phyloP scores from a whole-genome alignment of 2,113 vertebrate species.

The Halcyon malimbica region DNA sequence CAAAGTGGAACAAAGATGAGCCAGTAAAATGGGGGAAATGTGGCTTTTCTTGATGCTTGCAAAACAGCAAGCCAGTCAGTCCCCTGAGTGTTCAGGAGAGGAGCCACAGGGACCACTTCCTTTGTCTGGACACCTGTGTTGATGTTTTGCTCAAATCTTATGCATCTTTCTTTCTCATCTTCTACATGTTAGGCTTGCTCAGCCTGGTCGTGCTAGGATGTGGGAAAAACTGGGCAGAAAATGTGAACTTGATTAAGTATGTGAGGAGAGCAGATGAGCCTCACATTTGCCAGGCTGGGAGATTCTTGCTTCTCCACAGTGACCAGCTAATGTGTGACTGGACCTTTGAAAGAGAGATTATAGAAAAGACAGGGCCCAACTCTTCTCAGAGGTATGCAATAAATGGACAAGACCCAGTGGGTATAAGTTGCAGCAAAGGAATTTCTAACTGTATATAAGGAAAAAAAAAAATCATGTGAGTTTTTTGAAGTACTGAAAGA shows the following conservation, averaged over 20 bases:
- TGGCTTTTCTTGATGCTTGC: background rate
- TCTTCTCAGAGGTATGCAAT: background rate
- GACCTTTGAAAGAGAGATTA: background rate
- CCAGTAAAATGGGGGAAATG: background rate
- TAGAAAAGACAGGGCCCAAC: background rate
- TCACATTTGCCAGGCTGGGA: accelerated
- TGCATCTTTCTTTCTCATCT: background rate
- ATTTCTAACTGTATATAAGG: background rate
- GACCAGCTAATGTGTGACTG: background rate
- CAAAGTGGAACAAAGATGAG: background rate
- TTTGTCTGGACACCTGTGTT: background rate
- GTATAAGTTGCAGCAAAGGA: background rate
- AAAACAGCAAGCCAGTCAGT: background rate
- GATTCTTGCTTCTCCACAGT: background rate
- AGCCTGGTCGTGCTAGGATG: background rate
- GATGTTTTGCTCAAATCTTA: background rate
- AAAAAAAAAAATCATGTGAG: background rate
- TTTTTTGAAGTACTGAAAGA: background rate
- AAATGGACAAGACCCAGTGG: background rate
- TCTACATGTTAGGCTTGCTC: background rate
- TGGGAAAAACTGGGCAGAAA: background rate
- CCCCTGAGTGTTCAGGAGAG: background rate
- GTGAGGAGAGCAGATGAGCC: background rate
- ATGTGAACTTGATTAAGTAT: background rate
- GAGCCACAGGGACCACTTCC: background rate